phyloP scores from a whole-genome alignment of 1,140 invertebrate species.

The Bradysia coprophila region DNA sequence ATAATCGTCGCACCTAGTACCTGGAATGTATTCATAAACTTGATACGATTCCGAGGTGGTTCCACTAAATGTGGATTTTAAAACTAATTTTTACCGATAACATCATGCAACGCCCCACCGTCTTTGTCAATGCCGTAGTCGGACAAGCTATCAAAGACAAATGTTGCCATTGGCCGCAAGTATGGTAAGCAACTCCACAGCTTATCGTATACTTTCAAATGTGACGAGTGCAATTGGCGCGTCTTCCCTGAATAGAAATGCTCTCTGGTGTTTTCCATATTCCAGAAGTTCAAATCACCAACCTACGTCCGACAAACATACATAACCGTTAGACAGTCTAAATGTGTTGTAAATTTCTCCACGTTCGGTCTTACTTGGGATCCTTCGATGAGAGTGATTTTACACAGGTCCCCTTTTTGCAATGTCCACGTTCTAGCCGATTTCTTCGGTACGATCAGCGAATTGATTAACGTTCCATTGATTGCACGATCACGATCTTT shows the following conservation, averaged over 20 bases:
- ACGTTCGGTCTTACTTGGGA: constrained; percentile 15
- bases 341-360: background rate
- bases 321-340: no score
- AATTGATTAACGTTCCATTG: constrained; percentile 13
- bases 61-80: background rate
- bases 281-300: constrained; percentile 29
- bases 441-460: constrained; percentile 21
- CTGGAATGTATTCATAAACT: no score
- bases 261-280: constrained; percentile 24
- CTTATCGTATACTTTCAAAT: constrained; percentile 24
- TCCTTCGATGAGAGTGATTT: constrained; percentile 22
- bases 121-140: constrained; percentile 28
- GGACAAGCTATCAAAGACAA: constrained; percentile 25
- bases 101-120: constrained; percentile 27
- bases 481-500: constrained; percentile 15
- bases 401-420: constrained; percentile 21
- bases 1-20: constrained; percentile 28
- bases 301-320: background rate
- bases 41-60: no score
- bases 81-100: constrained; percentile 21
- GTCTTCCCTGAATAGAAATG: constrained; percentile 29
- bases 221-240: constrained; percentile 25
- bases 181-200: constrained; percentile 28
- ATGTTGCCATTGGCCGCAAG: constrained; percentile 27
- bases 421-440: constrained; percentile 20